These are phyloP conservation scores for Halichoeres trimaculatus DNA, from an alignment of 2,113 vertebrate species.

Conservation along the genomic window DNA sequence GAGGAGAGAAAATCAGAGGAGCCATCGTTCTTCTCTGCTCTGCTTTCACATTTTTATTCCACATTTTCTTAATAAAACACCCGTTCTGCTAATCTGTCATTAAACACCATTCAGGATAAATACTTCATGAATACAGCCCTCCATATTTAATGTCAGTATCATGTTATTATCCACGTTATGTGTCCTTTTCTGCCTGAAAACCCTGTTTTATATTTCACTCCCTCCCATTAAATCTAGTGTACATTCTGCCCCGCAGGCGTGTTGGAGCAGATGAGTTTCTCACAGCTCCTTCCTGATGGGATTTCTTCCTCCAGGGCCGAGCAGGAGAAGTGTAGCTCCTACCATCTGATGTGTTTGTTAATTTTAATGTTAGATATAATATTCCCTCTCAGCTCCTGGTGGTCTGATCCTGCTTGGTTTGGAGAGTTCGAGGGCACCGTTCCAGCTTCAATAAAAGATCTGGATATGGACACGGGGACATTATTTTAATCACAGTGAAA, in stretches of 20 bases:
- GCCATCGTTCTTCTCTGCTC: no score
- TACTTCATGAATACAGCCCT: not conserved
- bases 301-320: not conserved
- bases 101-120: constrained; percentile 19
- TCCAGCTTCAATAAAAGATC: constrained; percentile 38
- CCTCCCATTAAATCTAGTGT: not conserved
- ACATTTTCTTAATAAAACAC: constrained; percentile 1
- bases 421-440: not conserved
- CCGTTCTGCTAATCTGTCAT: not conserved
- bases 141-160: constrained; percentile 1
- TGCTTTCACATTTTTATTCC: no score
- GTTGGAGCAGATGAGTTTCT: constrained; percentile 19
- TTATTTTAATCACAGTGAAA: not conserved
- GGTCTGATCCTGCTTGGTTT: not conserved
- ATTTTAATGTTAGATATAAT: constrained; percentile 45
- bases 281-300: constrained; percentile 6
- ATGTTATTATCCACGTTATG: not conserved
- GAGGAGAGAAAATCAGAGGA: no score
- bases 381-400: constrained; percentile 6
- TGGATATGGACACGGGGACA: constrained; percentile 8
- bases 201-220: not conserved
- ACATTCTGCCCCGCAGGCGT: not conserved
- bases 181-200: not conserved
- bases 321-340: constrained; percentile 32
- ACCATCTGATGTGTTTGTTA: constrained; percentile 42